phyloP scores from a whole-genome alignment of 2,888 invertebrate genomes.

The Agriopis marginaria region DNA sequence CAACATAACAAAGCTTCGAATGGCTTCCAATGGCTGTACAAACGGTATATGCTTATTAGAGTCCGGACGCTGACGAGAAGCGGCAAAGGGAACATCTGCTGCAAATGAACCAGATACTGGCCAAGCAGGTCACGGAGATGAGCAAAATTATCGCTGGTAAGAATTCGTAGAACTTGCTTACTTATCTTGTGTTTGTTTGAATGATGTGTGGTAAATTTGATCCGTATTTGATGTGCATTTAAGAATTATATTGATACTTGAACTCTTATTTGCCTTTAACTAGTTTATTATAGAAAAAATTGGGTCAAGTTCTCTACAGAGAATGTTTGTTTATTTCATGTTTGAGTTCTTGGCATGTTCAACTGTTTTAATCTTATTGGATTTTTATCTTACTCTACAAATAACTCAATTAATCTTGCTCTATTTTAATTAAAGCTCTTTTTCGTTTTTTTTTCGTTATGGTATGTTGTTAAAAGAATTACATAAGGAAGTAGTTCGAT shows the following conservation, averaged over 20 bases:
- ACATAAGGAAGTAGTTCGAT: not conserved
- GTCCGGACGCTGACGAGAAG: conserved; percentile 93
- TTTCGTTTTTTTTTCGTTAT: not conserved
- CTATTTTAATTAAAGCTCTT: too few species aligned
- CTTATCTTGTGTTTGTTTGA: conserved; percentile 35
- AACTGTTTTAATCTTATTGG: conserved; percentile 18
- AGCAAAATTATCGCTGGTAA: conserved; percentile 98
- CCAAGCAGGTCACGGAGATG: conserved; percentile 97
- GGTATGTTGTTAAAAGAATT: not conserved
- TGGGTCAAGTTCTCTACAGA: conserved; percentile 18
- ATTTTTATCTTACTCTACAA: not conserved
- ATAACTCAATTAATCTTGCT: not conserved
- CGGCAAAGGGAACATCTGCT: conserved; percentile 95
- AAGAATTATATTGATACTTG: not conserved
- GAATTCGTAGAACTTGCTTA: conserved; percentile 54
- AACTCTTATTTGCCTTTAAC: not conserved
- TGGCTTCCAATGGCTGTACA: conserved; percentile 84
- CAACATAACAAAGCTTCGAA: conserved; percentile 72
- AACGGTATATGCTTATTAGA: conserved; percentile 76
- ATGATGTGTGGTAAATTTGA: conserved; percentile 28
- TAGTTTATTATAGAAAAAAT: not conserved
- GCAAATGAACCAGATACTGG: conserved; percentile 96
- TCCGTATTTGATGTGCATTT: not conserved
- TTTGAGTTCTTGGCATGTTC: conserved; percentile 33
- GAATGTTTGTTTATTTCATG: conserved; percentile 24